These are phyloP conservation scores for Prunella himalayana DNA, from an alignment of 2,113 vertebrate species.

Conservation along the genomic window DNA sequence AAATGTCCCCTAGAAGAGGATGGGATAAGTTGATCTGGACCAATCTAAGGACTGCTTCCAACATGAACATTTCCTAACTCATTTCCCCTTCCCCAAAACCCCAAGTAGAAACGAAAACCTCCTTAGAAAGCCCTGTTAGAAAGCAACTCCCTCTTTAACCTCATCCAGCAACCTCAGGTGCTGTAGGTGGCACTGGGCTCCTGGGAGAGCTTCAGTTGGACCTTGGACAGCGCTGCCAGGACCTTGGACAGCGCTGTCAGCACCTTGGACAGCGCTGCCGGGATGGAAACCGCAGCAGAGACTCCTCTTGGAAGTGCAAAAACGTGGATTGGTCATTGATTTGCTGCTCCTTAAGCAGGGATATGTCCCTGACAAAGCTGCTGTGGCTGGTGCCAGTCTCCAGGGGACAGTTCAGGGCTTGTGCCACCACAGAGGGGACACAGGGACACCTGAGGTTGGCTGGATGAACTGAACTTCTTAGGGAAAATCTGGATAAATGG, in stretches of 20 bases:
- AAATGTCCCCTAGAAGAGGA: not conserved
- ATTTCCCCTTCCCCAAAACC: not conserved
- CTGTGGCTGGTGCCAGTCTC: accelerated
- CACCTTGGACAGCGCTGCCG: accelerated
- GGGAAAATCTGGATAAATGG: not conserved
- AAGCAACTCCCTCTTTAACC: not conserved
- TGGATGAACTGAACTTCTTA: not conserved
- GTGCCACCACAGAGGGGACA: accelerated
- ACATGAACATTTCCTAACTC: accelerated
- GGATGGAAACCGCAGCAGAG: not conserved
- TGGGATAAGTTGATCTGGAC: not conserved
- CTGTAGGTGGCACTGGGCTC: not conserved
- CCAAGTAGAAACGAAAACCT: not conserved
- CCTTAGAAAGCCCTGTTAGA: accelerated
- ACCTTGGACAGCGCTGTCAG: accelerated
- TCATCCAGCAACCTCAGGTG: accelerated
- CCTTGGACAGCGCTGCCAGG: accelerated
- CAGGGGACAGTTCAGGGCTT: accelerated
- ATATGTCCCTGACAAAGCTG: not conserved
- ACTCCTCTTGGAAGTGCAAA: not conserved
- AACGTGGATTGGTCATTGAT: not conserved
- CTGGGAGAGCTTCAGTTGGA: not conserved
- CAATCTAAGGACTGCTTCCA: accelerated
- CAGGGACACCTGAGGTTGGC: not conserved
- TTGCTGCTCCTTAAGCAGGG: not conserved